These are phyloP conservation scores for Abscondita cerata DNA, from an alignment of 2,888 invertebrate genomes.

Conservation along the genomic window DNA sequence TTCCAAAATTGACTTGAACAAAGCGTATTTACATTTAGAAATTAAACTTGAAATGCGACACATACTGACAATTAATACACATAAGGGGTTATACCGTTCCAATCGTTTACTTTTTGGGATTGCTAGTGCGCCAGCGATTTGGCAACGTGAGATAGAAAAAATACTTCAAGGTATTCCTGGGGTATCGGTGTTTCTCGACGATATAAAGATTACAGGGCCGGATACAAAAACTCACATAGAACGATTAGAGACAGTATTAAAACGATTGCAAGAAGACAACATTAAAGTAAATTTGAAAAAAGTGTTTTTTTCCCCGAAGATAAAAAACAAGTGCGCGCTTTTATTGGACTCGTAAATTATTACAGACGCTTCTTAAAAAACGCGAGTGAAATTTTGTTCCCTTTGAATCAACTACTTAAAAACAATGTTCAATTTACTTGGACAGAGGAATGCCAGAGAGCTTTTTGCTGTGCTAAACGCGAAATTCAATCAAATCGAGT, in stretches of 20 bases:
- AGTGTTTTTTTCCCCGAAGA: neutral
- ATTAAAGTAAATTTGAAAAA: neutral
- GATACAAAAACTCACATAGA: neutral
- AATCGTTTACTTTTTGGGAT: slow-evolving; percentile 49
- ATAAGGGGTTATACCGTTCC: slow-evolving; percentile 46
- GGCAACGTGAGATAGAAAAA: neutral
- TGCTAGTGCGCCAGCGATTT: slow-evolving; percentile 21
- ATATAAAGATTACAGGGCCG: neutral
- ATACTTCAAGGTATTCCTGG: neutral
- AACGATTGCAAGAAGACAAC: neutral
- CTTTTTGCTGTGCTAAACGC: slow-evolving; percentile 43
- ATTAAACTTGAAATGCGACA: slow-evolving; percentile 46
- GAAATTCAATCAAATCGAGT: slow-evolving; percentile 39
- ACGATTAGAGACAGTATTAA: neutral
- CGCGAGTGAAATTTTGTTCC: slow-evolving; percentile 43
- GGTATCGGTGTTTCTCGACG: neutral
- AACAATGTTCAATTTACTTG: slow-evolving; percentile 42
- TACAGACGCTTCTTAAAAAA: slow-evolving; percentile 49
- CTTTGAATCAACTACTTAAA: slow-evolving; percentile 44
- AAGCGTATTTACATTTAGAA: slow-evolving; percentile 52
- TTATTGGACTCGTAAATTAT: slow-evolving; percentile 31
- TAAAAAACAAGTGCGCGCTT: neutral
- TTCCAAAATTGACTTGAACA: slow-evolving; percentile 42
- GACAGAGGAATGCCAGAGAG: slow-evolving; percentile 36
- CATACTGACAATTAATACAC: slow-evolving; percentile 50